Conservation (phyloP, 2,113 vertebrate species). For the Sorex araneus region DNA sequence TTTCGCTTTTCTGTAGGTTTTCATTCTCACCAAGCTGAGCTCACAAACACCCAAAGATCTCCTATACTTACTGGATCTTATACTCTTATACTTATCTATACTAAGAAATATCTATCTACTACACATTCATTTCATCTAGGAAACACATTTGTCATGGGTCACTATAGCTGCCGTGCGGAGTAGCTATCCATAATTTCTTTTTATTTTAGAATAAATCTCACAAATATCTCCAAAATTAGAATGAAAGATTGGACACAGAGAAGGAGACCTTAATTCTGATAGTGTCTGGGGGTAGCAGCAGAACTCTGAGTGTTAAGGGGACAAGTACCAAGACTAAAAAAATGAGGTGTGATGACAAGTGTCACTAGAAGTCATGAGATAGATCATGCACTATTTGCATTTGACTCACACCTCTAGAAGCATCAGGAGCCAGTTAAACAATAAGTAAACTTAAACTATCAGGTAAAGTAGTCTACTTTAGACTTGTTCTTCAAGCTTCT, state of each 20-base stretch:
- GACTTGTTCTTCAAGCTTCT: too few species aligned
- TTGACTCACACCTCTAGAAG: neutral
- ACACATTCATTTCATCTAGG: neutral
- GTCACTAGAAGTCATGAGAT: neutral
- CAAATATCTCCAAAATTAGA: neutral
- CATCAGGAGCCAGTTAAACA: neutral
- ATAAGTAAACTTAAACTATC: too few species aligned
- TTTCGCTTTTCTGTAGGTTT: neutral
- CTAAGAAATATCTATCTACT: neutral
- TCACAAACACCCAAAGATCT: neutral
- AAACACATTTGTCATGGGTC: neutral
- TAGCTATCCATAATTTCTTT: neutral
- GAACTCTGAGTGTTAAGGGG: too few species aligned
- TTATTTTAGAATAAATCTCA: neutral
- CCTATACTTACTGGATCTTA: neutral
- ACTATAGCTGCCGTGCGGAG: too few species aligned
- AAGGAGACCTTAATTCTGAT: neutral
- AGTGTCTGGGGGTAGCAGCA: neutral
- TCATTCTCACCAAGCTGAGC: neutral
- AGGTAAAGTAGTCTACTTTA: too few species aligned
- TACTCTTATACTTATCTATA: neutral
- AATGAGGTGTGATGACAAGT: accelerated
- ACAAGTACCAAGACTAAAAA: neutral
- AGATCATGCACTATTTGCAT: accelerated
- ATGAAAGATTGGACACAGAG: neutral